Percentiles rank a stretch among this genome's conserved stretches.
phyloP scores from a whole-genome alignment of 2,113 vertebrate genomes.

The Hippocampus abdominalis region DNA sequence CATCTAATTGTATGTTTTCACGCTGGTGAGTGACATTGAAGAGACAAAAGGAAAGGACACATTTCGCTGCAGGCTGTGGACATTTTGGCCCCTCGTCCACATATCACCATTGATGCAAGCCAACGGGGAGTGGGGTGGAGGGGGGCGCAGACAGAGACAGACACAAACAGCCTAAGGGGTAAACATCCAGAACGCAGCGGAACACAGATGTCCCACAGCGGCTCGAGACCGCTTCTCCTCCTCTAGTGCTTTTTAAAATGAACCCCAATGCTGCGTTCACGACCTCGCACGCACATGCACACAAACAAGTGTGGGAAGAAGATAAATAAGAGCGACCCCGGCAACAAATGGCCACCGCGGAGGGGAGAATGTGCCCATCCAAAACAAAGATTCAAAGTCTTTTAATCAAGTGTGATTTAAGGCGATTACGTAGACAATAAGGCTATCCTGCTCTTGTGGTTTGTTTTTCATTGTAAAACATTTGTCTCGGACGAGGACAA shows the following conservation, averaged over 20 bases:
- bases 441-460: not conserved
- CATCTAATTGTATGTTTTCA: not conserved
- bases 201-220: constrained; percentile 59
- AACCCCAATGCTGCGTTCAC: constrained; percentile 24
- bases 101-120: constrained; percentile 3
- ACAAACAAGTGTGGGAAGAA: constrained; percentile 7
- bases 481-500: not conserved
- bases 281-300: not conserved
- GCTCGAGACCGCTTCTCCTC: constrained; percentile 27
- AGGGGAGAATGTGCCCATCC: constrained; percentile 10
- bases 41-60: not conserved
- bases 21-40: not conserved
- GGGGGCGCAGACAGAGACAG: constrained; percentile 28
- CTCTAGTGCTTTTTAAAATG: constrained; percentile 39
- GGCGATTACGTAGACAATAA: not conserved
- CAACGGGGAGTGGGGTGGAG: too few species aligned
- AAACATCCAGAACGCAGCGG: constrained; percentile 54
- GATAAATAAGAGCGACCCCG: constrained; percentile 11
- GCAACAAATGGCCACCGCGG: constrained; percentile 31
- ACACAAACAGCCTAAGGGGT: constrained; percentile 49
- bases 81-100: not conserved
- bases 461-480: not conserved
- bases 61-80: constrained; percentile 6
- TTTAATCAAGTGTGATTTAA: constrained; percentile 7
- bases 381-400: constrained; percentile 41